Base-by-base conservation (phyloP, 2,797 vertebrate genomes). In the Syngnathus acus region DNA sequence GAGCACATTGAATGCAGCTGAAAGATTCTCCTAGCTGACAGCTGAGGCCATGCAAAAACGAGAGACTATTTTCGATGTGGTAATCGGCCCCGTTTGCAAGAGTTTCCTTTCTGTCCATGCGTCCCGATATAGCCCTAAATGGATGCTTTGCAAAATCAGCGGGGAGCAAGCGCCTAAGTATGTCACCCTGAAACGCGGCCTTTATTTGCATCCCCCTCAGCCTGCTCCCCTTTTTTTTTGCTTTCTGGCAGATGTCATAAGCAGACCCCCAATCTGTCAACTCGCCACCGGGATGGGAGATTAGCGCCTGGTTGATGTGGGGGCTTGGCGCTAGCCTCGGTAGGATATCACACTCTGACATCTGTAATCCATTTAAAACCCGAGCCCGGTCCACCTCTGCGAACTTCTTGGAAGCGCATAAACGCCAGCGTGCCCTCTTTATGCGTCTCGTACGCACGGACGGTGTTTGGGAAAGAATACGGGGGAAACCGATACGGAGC, bases 91-190 rank as follows among this genome's bases (percentile, higher is more conserved):
- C 71, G 10, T 84, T 80, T 82, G 76, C 72, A 21, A 76, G 80
- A 80, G 78, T 82, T 86, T 83, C 82, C 78, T 74, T 69, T 75
- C 69, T 72, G 53, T 84, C 82, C 82, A 80, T 83, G 82, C 83
- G 6, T 79, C 89, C 86, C 73, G 59, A 87, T 84, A 84, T 87
- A 88, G 82, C 61, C 69, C 78, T 73, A 80, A 87, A 84, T 74
- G 75, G 75, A 81, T 68, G 71, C 75, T 83, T 80, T 68, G 72
- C 71, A 84, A 83, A 81, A 72, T 14, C 8, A 23, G 5, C 1
- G 11, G n/a, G 4, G 8, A 1, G 23, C 5, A 1, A 11, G 59
- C 53, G 68, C 59, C 72, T 68, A 66, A 71, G 70, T 73, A 62
- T 74, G 73, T 76, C 70, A 19, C 42, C 68, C 58, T 38, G 21